Percentiles rank a stretch among this genome's conserved stretches.
These are phyloP conservation scores for Nicator chloris DNA, from an alignment of 2,113 vertebrate species.

Conservation along the genomic window DNA sequence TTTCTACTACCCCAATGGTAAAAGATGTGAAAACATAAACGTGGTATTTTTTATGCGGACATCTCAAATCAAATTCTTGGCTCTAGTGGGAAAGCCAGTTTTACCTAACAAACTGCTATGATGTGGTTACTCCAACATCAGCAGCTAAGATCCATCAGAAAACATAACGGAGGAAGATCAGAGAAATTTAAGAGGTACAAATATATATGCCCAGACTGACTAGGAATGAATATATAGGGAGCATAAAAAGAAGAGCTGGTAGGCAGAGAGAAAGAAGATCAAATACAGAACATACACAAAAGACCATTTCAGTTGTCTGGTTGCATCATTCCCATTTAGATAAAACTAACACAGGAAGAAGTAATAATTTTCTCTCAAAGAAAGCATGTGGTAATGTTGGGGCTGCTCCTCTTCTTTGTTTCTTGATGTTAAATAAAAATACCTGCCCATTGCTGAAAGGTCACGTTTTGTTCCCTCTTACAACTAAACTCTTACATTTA, in stretches of 20 bases:
- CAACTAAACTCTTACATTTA: not conserved
- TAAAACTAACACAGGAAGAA: not conserved
- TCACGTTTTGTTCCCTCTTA: not conserved
- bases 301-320: not conserved
- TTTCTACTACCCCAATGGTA: not conserved
- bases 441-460: not conserved
- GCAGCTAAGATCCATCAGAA: not conserved
- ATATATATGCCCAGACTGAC: not conserved
- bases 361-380: not conserved
- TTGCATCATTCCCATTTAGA: not conserved
- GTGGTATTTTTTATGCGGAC: not conserved
- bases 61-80: not conserved
- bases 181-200: not conserved
- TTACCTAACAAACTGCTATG: not conserved
- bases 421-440: not conserved
- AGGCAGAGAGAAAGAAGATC: not conserved
- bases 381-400: not conserved
- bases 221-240: not conserved
- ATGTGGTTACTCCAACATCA: not conserved
- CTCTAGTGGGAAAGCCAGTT: not conserved
- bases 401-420: not conserved
- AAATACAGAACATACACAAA: not conserved
- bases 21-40: not conserved
- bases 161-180: not conserved
- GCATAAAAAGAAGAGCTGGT: not conserved